Evolutionary conservation across 2,888 invertebrate genomes (phyloP), one percentile per base, ranked within the genome.

Genomic region (Toxonevra muliebris): DNA sequence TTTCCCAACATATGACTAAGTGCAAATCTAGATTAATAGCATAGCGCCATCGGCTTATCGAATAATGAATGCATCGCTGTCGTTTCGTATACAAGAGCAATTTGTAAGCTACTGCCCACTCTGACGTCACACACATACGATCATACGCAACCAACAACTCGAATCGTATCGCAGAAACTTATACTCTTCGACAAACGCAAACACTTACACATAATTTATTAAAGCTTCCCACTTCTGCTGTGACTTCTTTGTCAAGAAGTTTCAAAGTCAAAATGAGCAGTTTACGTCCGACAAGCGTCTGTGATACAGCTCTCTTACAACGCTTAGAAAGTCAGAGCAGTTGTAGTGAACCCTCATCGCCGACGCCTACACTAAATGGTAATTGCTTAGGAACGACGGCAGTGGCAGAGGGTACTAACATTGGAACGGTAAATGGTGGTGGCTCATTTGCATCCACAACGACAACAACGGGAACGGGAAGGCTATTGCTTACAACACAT

Each of bases 301-400:
- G 79, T 67, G 82, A 82, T 41, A 81, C 82, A 40, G 80, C 83
- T 48, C 83, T 80, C 20, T 75, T 82, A 48, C 78, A 81, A 64
- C 74, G 80, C 19, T 76, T 82, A 53, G 82, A 82, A 59, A 80
- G 78, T 48, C 80, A 78, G 20, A 82, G 82, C 71, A 82, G 82
- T 74, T 77, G 76, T 67, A 73, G 81, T 69, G 81, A 81, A 71
- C 81, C 81, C 15, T 80, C 82, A 10, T 80, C 80, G 9, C 82
- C 82, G n/a, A 72, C 70, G 48, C 53, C 66, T 50, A 69, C 68
- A 58, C 65, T 78, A 74, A 50, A 73, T 73, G 11, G 4, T 4
- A 53, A 53, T 53, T n/a, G 53, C 17, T 12, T 19, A 53, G 13
- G 50, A 4, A 48, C 65, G 42, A 62, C 55, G 10, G 59, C 63